A percentile compares a stretch with the other conserved stretches of the same genome.
Evolutionary conservation across 1,140 invertebrate species (phyloP).

Genomic region (Zaprionus gabonicus): DNA sequence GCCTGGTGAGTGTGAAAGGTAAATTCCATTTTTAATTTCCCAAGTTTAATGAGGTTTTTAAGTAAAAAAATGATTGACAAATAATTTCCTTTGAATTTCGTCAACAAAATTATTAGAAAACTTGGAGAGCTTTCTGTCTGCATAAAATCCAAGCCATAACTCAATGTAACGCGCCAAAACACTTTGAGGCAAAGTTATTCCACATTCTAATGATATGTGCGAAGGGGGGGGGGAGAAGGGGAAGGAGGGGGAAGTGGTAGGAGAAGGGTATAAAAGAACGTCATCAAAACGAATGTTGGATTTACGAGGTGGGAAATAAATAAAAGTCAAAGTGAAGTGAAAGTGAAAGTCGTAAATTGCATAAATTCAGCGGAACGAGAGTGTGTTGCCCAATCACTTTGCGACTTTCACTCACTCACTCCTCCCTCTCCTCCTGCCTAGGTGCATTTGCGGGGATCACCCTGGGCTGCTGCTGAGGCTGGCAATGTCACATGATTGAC

Average conservation of each 20-base stretch:
- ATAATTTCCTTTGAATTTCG: neutral
- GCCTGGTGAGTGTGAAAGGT: no score
- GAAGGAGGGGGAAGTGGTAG: neutral
- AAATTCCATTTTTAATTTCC: no score
- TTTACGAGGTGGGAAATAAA: slow-evolving; percentile 36
- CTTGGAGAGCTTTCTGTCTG: neutral
- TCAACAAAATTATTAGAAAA: neutral
- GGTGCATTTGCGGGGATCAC: neutral
- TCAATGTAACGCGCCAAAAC: no score
- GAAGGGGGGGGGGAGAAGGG: neutral
- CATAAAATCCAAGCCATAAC: neutral
- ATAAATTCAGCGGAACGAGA: slow-evolving; percentile 8
- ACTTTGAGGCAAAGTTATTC: slow-evolving; percentile 9
- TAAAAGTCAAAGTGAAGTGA: slow-evolving; percentile 11
- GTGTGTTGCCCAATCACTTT: neutral
- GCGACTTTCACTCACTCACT: neutral
- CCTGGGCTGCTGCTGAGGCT: neutral
- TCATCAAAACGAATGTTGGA: slow-evolving; percentile 13
- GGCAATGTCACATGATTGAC: slow-evolving; percentile 42
- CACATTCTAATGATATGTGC: slow-evolving; percentile 6
- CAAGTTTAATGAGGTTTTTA: no score
- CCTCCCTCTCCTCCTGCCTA: neutral
- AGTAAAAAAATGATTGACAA: no score
- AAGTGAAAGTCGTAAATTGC: slow-evolving; percentile 21
- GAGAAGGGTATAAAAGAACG: slow-evolving; percentile 24